A percentile compares a stretch with the other conserved stretches of the same genome.
phyloP scores from a whole-genome alignment of 2,113 vertebrate genomes.

The Sapayoa aenigma region DNA sequence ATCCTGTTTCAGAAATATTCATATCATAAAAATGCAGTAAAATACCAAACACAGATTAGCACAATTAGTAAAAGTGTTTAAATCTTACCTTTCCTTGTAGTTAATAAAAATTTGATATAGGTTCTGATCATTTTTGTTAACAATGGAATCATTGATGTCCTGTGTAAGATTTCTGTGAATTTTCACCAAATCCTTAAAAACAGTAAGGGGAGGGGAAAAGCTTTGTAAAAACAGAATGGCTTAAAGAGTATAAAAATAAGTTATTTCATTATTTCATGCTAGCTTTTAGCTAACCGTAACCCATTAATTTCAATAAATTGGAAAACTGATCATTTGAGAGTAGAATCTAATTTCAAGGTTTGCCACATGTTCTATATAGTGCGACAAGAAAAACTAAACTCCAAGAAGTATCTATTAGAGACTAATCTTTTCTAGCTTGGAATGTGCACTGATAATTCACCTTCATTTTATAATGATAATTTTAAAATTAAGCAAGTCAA shows the following conservation, averaged over 20 bases:
- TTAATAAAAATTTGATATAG: slow-evolving; percentile 92
- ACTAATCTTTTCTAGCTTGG: slow-evolving; percentile 37
- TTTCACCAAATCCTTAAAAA: slow-evolving; percentile 91
- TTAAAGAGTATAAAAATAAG: not conserved
- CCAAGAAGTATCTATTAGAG: slow-evolving; percentile 15
- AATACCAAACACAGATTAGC: not conserved
- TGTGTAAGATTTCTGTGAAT: slow-evolving; percentile 88
- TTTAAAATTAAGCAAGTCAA: slow-evolving; percentile 70
- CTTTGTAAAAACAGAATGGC: not conserved
- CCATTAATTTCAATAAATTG: not conserved
- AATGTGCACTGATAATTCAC: slow-evolving; percentile 25
- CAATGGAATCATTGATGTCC: slow-evolving; percentile 89
- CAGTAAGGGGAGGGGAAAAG: not conserved
- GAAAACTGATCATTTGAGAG: not conserved
- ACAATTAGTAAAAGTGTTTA: not conserved
- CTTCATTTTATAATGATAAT: slow-evolving; percentile 60
- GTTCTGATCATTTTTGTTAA: slow-evolving; percentile 88
- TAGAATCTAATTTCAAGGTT: not conserved
- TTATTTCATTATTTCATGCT: not conserved
- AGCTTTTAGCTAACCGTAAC: too few species aligned
- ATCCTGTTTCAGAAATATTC: not conserved
- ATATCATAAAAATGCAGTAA: not conserved
- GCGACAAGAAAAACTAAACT: not conserved
- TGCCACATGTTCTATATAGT: not conserved
- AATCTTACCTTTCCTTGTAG: slow-evolving; percentile 92